Base-by-base conservation (phyloP, 2,113 vertebrate species). In the Oriolus oriolus region DNA sequence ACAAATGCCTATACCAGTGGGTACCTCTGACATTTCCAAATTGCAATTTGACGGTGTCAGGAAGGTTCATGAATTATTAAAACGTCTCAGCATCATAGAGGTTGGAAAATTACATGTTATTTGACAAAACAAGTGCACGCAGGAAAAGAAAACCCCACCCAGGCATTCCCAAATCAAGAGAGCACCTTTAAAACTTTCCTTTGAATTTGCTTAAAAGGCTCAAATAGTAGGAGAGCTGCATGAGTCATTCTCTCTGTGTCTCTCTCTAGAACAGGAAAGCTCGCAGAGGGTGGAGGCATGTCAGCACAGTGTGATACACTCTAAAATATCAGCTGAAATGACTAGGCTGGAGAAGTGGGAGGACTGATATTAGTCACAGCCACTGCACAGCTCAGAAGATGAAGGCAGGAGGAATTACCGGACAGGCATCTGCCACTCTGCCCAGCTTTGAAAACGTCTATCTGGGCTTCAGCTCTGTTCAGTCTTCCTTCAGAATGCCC, bases 221-320 rank as follows among this genome's bases (percentile, higher is more conserved):
- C 42, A 7, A 90, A 85, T 96, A 84, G 92, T 93, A 96, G 96
- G 96, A 96, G 95, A 94, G 83, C 54, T 88, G 94, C 37, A 8
- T 97, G 97, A 97, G 94, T 96, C 95, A 95, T 87, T 92, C 94
- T 97, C 93, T 90, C 66, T 93, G 84, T 93, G 83, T 95, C 84
- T 97, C 90, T 96, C 93, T 96, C 90, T 93, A 92, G 95, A 96
- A 97, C 96, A 96, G 97, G 96, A 96, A 97, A 97, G 93, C 95
- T 95, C 84, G 90, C 91, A 69, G 96, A 97, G 95, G 90, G 96
- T 96, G 95, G 95, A 97, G 93, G 84, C 93, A 95, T 95, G 94
- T 96, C 93, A 94, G 95, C 93, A 84, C 89, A 96, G 95, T 96
- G 93, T 95, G 95, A 90, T 96, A 96, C 92, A 37, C 93, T 96